Percentiles rank a stretch among this genome's conserved stretches.
Conservation (phyloP, 1,140 invertebrate species). For the Watersipora subatra region DNA sequence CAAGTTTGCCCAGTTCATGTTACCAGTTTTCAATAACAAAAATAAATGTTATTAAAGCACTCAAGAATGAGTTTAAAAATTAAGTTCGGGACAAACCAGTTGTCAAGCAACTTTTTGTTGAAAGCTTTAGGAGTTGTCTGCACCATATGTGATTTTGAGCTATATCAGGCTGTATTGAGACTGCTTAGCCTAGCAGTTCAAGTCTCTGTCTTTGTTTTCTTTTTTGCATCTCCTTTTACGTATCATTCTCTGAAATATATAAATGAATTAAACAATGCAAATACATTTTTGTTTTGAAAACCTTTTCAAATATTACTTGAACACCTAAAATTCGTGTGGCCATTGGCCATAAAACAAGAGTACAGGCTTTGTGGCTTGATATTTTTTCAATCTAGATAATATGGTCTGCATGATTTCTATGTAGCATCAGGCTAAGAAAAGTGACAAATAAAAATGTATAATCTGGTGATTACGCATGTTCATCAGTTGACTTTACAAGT, state of each 20-base stretch:
- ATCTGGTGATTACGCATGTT: no score
- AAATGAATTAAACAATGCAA: neutral
- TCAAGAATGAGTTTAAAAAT: neutral
- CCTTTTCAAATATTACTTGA: neutral
- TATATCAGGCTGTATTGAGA: neutral
- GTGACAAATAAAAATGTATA: no score
- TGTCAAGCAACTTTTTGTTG: neutral
- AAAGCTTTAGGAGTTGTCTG: neutral
- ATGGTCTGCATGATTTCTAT: neutral
- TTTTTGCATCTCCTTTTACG: neutral
- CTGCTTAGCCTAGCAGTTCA: neutral
- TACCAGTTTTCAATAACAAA: neutral
- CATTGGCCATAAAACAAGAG: neutral
- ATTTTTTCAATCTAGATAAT: neutral
- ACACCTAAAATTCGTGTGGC: neutral
- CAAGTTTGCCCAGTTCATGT: no score
- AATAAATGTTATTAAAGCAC: neutral
- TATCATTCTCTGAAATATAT: neutral
- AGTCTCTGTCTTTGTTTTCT: neutral
- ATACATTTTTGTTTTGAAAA: no score
- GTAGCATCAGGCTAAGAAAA: no score
- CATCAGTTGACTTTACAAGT: no score
- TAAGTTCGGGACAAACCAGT: neutral
- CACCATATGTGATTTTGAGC: neutral
- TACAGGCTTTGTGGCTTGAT: no score